These are phyloP conservation scores for Phocides pigmalion DNA, from an alignment of 1,140 invertebrate species.

Conservation along the genomic window DNA sequence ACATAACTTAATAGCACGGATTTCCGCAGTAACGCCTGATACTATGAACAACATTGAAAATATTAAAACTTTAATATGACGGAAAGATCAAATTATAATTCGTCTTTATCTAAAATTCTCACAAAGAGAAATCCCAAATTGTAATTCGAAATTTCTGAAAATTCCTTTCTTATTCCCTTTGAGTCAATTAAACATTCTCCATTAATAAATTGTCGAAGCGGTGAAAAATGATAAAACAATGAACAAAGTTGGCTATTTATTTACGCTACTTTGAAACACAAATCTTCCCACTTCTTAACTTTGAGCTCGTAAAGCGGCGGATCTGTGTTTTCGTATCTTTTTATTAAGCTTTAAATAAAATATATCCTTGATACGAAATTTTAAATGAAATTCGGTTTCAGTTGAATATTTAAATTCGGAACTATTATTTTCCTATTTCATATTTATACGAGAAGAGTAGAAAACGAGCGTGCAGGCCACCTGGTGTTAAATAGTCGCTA, in stretches of 20 bases:
- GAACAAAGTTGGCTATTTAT: neutral
- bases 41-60: too few relatives aligned
- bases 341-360: neutral
- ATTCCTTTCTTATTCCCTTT: slow-evolving; percentile 11
- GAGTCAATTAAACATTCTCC: slow-evolving; percentile 5
- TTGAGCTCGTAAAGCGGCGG: neutral
- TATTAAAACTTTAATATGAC: slow-evolving; percentile 4
- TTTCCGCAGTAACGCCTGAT: too few relatives aligned
- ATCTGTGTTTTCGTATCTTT: neutral
- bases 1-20: too few relatives aligned
- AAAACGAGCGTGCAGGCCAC: too few relatives aligned
- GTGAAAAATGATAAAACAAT: slow-evolving; percentile 14
- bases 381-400: neutral
- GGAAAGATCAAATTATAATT: slow-evolving; percentile 4
- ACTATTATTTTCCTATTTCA: too few relatives aligned
- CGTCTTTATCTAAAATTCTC: neutral
- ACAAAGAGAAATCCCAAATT: slow-evolving; percentile 9
- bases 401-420: neutral
- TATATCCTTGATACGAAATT: neutral
- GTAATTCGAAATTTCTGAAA: slow-evolving; percentile 8
- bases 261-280: too few relatives aligned
- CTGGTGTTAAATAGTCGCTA: too few relatives aligned
- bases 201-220: slow-evolving; percentile 23
- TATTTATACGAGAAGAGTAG: too few relatives aligned
- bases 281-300: neutral